Evolutionary conservation across 2,888 invertebrate genomes (phyloP).

Genomic region (Tetranychus piercei): DNA sequence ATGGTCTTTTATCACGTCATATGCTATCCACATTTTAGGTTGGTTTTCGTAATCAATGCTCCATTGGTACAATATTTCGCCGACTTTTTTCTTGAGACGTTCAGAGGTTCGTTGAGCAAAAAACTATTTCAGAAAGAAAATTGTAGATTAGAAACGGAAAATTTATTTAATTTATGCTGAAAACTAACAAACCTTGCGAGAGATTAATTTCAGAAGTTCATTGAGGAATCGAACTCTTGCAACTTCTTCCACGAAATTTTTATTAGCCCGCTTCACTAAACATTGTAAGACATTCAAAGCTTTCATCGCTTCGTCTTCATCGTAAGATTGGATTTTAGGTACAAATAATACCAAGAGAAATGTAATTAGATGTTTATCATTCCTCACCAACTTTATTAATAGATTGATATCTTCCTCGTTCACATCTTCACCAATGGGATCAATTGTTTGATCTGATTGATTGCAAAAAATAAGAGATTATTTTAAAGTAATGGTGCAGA

Average conservation of each 20-base stretch:
- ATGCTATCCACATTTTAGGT: conserved; percentile 75
- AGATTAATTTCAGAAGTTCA: conserved; percentile 85
- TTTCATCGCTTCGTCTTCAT: conserved; percentile 62
- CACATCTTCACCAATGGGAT: conserved; percentile 52
- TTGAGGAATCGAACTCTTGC: conserved; percentile 92
- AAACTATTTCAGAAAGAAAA: too few relatives aligned
- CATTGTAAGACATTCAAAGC: conserved; percentile 46
- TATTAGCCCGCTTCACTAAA: conserved; percentile 28
- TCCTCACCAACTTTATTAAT: conserved; percentile 60
- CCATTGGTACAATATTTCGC: conserved; percentile 55
- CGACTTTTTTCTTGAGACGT: conserved; percentile 59
- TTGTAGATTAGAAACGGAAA: conserved; percentile 19
- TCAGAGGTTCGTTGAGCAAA: conserved; percentile 62
- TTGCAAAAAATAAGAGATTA: background rate
- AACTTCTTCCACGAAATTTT: conserved; percentile 47
- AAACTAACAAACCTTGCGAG: conserved; percentile 48
- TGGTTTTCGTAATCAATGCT: conserved; percentile 34
- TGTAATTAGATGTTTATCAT: conserved; percentile 47
- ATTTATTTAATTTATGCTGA: conserved; percentile 5
- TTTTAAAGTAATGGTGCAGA: too few relatives aligned
- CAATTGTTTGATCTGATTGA: conserved; percentile 52
- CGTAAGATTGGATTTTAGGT: conserved; percentile 59
- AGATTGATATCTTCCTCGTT: conserved; percentile 63
- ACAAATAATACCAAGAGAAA: conserved; percentile 64
- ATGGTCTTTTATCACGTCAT: conserved; percentile 78